These are phyloP conservation scores for Drosophila sulfurigaster DNA, from an alignment of 1,140 invertebrate genomes.

Conservation along the genomic window DNA sequence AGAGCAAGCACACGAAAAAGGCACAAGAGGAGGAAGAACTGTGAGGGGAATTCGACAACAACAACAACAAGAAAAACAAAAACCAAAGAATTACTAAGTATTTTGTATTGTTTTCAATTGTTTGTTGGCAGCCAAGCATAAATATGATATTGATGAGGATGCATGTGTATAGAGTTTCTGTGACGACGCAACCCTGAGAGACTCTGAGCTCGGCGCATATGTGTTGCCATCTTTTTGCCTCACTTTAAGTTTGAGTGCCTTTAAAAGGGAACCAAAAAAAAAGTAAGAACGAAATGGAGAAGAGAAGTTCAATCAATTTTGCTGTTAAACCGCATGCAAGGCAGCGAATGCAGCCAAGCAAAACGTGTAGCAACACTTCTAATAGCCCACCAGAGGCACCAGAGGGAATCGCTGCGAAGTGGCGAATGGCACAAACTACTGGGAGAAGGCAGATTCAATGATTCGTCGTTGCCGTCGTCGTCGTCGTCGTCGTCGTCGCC, in stretches of 20 bases:
- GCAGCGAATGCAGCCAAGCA: constrained; percentile 47
- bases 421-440: not conserved
- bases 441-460: constrained; percentile 29
- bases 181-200: constrained; percentile 14
- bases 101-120: constrained; percentile 82
- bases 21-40: not conserved
- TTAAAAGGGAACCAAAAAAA: not conserved
- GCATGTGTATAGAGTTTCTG: constrained; percentile 26
- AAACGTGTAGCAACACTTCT: constrained; percentile 54
- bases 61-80: constrained; percentile 37
- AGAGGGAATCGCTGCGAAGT: not conserved
- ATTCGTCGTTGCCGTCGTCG: constrained; percentile 17
- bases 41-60: not conserved
- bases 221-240: constrained; percentile 6
- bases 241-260: constrained; percentile 25
- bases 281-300: constrained; percentile 1
- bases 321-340: constrained; percentile 31
- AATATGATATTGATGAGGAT: constrained; percentile 80
- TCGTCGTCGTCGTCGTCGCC: constrained; percentile 6
- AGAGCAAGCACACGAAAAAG: not conserved
- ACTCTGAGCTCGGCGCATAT: constrained; percentile 8
- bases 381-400: constrained; percentile 34
- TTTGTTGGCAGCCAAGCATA: constrained; percentile 77
- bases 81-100: constrained; percentile 72
- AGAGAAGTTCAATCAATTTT: constrained; percentile 44